phyloP scores from a whole-genome alignment of 2,797 vertebrate species.

The Lacerta viridis region DNA sequence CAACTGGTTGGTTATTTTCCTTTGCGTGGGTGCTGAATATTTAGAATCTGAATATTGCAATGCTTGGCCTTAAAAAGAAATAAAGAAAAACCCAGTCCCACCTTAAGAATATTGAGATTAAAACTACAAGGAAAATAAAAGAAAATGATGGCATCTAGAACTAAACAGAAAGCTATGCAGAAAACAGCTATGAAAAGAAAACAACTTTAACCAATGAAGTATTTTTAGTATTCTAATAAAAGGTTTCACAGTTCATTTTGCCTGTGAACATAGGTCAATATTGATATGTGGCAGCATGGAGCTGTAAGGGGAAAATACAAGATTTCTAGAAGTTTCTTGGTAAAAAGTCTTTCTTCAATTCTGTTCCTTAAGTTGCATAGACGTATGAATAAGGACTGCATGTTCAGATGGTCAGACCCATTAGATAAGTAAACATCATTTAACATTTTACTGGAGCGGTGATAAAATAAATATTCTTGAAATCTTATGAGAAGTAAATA shows the following conservation, averaged over 20 bases:
- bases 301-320: not conserved
- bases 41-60: not conserved
- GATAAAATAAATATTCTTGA: constrained; percentile 25
- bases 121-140: too few species aligned
- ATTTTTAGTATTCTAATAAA: not conserved
- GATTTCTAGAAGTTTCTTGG: not conserved
- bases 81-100: too few species aligned
- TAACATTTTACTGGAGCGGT: not conserved
- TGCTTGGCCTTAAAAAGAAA: not conserved
- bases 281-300: not conserved
- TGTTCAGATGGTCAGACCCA: not conserved
- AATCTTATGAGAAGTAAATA: not conserved
- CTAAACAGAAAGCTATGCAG: not conserved
- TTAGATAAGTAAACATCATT: not conserved
- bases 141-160: not conserved
- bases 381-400: not conserved
- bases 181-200: not conserved
- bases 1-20: not conserved
- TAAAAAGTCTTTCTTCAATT: not conserved
- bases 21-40: not conserved
- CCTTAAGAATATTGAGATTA: not conserved
- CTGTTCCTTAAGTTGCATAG: too few species aligned
- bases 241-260: not conserved
- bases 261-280: not conserved
- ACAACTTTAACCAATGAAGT: not conserved